Percentiles rank a stretch among this genome's conserved stretches.
phyloP scores from a whole-genome alignment of 2,888 invertebrate species.

The Bedellia somnulentella region DNA sequence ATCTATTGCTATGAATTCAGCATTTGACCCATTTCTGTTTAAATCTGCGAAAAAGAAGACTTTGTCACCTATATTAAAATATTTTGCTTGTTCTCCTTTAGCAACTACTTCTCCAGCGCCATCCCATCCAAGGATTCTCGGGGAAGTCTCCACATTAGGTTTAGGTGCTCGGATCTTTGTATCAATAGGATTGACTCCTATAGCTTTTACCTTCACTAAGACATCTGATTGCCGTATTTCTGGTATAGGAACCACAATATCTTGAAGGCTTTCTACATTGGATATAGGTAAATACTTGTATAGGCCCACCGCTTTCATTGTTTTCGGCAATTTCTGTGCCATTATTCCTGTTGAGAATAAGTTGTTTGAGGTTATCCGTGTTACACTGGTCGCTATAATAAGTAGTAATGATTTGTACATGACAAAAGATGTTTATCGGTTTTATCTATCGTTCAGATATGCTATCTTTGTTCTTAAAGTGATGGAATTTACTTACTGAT shows the following conservation, averaged over 20 bases:
- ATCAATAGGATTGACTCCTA: constrained; percentile 40
- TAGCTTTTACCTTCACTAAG: constrained; percentile 40
- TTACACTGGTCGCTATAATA: neutral
- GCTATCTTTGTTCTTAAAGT: no score
- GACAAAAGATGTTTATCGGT: no score
- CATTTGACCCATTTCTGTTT: constrained; percentile 33
- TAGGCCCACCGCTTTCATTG: constrained; percentile 43
- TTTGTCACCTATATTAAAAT: constrained; percentile 34
- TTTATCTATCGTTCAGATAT: no score
- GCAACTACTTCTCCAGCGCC: constrained; percentile 36
- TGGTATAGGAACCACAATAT: constrained; percentile 34
- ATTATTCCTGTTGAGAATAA: constrained; percentile 8
- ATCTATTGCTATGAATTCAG: constrained; percentile 34
- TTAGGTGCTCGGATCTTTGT: constrained; percentile 38
- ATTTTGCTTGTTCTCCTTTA: constrained; percentile 23
- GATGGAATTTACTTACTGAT: no score
- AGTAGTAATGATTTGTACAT: constrained; percentile 3
- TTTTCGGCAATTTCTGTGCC: constrained; percentile 24
- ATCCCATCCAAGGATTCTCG: constrained; percentile 41
- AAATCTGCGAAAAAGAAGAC: constrained; percentile 39
- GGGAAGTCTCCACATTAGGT: constrained; percentile 21
- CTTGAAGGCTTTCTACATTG: constrained; percentile 30
- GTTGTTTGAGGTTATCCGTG: constrained; percentile 1
- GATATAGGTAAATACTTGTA: constrained; percentile 42
- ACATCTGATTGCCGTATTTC: constrained; percentile 24